phyloP scores from a whole-genome alignment of 2,113 vertebrate species.

The Corvus moneduloides region DNA sequence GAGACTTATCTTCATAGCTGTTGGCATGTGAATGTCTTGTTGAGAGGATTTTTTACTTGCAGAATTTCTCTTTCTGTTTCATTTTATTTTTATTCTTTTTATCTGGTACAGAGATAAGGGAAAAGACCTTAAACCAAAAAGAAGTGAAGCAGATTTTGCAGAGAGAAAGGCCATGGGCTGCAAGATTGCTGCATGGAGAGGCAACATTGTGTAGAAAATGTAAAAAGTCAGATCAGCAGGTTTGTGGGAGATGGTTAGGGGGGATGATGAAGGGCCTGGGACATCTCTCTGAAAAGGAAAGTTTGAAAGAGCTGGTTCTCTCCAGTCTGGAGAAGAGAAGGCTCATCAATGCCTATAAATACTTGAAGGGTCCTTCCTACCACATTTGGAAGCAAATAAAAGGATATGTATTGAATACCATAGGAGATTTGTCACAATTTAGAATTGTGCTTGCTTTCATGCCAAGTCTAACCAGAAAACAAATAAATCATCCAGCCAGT shows the following conservation, averaged over 20 bases:
- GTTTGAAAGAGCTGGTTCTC: background rate
- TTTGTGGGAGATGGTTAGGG: background rate
- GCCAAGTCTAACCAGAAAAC: background rate
- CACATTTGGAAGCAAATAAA: background rate
- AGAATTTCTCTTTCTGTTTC: background rate
- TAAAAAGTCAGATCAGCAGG: background rate
- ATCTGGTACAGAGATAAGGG: background rate
- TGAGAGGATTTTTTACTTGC: background rate
- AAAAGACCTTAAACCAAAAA: background rate
- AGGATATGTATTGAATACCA: background rate
- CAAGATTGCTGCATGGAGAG: background rate
- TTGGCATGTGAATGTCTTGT: accelerated
- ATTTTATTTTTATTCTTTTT: background rate
- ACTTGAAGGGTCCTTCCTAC: background rate
- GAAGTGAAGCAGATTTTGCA: background rate
- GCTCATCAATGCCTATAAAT: background rate
- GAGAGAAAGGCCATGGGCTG: background rate
- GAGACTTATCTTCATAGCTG: background rate
- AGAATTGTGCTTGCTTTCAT: background rate
- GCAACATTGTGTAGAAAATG: background rate
- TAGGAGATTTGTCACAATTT: background rate
- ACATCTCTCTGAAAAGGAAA: background rate
- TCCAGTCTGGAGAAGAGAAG: background rate
- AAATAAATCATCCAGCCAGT: background rate
- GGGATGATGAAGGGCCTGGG: background rate